These are phyloP conservation scores for Aplysina aerophoba DNA, from an alignment of 37 sponge, comb jelly and placozoan species.

Conservation along the genomic window DNA sequence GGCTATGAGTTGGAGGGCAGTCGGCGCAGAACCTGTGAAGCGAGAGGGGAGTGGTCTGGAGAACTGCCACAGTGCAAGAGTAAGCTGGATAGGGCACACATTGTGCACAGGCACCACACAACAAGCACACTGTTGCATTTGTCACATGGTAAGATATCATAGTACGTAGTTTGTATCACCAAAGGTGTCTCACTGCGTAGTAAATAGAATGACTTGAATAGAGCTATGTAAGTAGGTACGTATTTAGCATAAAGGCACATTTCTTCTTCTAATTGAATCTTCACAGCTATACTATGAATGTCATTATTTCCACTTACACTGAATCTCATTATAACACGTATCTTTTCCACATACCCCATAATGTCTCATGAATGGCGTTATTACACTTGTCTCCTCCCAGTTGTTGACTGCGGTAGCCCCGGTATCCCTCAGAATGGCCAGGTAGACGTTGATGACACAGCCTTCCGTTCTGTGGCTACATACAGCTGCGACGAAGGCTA, in stretches of 20 bases:
- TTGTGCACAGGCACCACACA: no score
- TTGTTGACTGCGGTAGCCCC: conserved; percentile 51
- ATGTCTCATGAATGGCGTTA: no score
- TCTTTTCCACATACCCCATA: background rate
- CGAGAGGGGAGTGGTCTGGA: conserved; percentile 65
- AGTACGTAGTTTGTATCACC: no score
- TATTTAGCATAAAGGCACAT: no score
- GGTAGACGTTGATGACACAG: conserved; percentile 20
- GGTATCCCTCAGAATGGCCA: conserved; percentile 35
- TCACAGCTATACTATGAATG: background rate
- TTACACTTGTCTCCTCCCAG: no score
- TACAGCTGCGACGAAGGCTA: conserved; percentile 65
- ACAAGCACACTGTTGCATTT: no score
- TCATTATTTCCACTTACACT: background rate
- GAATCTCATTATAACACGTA: background rate
- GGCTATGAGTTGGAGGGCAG: conserved; percentile 56
- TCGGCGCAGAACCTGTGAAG: conserved; percentile 43
- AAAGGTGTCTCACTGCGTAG: no score
- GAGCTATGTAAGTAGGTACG: no score
- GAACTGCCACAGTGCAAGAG: conserved; percentile 43
- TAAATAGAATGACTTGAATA: no score
- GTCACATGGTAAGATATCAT: no score
- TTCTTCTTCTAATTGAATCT: no score
- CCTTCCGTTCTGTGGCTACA: conserved; percentile 31
- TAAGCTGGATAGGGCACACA: background rate